A percentile compares a stretch with the other conserved stretches of the same genome.
phyloP scores from a whole-genome alignment of 2,113 vertebrate species.

The Hyaena hyaena region DNA sequence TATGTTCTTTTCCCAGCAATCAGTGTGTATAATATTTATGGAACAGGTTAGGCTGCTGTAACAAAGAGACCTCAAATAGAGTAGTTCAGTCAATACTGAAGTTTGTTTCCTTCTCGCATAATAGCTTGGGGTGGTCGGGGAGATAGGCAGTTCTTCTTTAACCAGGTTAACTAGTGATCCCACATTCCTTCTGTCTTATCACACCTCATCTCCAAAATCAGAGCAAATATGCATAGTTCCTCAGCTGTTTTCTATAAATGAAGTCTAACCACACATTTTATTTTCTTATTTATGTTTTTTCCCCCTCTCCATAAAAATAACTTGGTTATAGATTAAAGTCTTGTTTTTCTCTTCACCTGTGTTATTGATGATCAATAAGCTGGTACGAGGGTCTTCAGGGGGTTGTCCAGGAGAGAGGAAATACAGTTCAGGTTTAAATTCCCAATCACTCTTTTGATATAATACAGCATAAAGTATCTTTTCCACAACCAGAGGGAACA shows the following conservation, averaged over 20 bases:
- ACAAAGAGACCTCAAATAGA: neutral
- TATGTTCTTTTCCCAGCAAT: neutral
- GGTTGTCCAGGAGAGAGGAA: conserved; percentile 87
- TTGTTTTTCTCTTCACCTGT: conserved; percentile 87
- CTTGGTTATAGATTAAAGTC: neutral
- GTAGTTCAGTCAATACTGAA: neutral
- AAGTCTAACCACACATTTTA: neutral
- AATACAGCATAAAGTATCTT: conserved; percentile 74
- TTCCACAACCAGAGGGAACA: conserved; percentile 82
- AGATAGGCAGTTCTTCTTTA: neutral
- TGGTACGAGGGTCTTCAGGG: conserved; percentile 83
- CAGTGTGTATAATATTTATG: neutral
- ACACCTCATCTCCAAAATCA: neutral
- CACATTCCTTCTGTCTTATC: neutral
- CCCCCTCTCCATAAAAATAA: neutral
- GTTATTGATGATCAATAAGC: conserved; percentile 93
- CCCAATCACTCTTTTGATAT: conserved; percentile 76
- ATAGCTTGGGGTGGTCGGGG: neutral
- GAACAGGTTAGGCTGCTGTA: neutral
- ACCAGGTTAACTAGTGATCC: neutral
- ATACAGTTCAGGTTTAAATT: conserved; percentile 89
- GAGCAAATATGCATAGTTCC: neutral
- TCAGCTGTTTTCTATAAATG: neutral
- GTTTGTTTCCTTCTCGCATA: neutral
- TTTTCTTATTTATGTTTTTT: neutral